A percentile compares a stretch with the other conserved stretches of the same genome.
These are phyloP conservation scores for Podiceps cristatus DNA, from an alignment of 2,113 vertebrate species.

Conservation along the genomic window DNA sequence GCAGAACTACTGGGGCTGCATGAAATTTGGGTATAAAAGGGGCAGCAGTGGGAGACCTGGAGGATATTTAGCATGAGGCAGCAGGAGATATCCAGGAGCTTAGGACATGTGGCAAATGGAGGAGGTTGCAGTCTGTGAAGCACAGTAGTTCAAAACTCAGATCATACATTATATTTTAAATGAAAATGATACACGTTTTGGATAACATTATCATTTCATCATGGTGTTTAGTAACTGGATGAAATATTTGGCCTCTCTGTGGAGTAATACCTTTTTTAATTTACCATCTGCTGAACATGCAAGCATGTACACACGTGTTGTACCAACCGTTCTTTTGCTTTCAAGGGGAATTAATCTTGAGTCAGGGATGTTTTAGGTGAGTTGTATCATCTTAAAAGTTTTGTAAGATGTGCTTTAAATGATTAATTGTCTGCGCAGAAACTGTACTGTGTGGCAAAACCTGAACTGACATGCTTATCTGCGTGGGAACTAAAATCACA, in stretches of 20 bases:
- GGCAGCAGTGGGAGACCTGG: constrained; percentile 50
- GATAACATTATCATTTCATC: neutral
- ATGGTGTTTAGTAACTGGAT: neutral
- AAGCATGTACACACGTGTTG: neutral
- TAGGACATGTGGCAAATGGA: neutral
- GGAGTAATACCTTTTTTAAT: constrained; percentile 1
- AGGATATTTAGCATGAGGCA: constrained; percentile 48
- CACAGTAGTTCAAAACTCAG: constrained; percentile 7
- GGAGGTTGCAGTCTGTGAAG: constrained; percentile 22
- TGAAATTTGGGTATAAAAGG: constrained; percentile 53
- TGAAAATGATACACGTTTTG: neutral
- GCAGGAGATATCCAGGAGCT: constrained; percentile 22
- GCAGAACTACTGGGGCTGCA: constrained; percentile 33
- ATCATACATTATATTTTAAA: neutral
- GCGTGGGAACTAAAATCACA: neutral
- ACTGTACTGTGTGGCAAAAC: neutral
- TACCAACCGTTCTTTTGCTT: neutral
- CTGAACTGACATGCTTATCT: neutral
- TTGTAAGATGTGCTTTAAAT: neutral
- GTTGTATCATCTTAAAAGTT: neutral
- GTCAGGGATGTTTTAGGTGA: neutral
- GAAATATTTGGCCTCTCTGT: constrained; percentile 19
- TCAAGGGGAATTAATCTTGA: neutral
- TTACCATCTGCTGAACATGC: neutral
- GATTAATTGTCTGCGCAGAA: neutral